Evolutionary conservation across 2,888 invertebrate species (phyloP).

Genomic region (Agrotis puta): DNA sequence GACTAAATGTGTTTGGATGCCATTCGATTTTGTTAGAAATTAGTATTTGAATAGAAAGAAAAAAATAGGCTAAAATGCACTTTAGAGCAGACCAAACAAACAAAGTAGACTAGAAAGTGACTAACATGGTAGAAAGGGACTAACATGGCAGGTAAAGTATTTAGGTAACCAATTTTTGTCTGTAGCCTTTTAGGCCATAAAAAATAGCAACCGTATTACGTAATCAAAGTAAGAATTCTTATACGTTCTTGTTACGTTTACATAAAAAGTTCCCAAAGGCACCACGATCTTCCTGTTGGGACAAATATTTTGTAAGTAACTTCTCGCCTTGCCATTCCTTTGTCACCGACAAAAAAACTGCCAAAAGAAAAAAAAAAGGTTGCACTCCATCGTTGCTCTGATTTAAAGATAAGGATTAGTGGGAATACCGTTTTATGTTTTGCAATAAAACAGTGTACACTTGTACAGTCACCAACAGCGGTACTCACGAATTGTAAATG

Average conservation of each 20-base stretch:
- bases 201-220: background rate
- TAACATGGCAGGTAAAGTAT: too few relatives aligned
- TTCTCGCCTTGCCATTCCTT: conserved; percentile 53
- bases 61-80: too few relatives aligned
- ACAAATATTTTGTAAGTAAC: conserved; percentile 75
- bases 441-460: conserved; percentile 44
- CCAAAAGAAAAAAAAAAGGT: conserved; percentile 42
- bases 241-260: too few relatives aligned
- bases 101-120: too few relatives aligned
- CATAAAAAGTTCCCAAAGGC: background rate
- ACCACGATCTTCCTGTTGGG: conserved; percentile 75
- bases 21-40: too few relatives aligned
- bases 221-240: background rate
- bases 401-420: conserved; percentile 59
- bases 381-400: conserved; percentile 36
- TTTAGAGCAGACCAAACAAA: too few relatives aligned
- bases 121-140: background rate
- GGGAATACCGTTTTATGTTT: conserved; percentile 45
- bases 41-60: too few relatives aligned
- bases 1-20: background rate
- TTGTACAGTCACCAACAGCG: conserved; percentile 32
- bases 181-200: background rate
- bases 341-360: conserved; percentile 30
- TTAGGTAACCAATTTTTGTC: background rate
- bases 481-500: conserved; percentile 46